Conservation (phyloP, 2,888 invertebrate genomes). For the Andrena dorsata region DNA sequence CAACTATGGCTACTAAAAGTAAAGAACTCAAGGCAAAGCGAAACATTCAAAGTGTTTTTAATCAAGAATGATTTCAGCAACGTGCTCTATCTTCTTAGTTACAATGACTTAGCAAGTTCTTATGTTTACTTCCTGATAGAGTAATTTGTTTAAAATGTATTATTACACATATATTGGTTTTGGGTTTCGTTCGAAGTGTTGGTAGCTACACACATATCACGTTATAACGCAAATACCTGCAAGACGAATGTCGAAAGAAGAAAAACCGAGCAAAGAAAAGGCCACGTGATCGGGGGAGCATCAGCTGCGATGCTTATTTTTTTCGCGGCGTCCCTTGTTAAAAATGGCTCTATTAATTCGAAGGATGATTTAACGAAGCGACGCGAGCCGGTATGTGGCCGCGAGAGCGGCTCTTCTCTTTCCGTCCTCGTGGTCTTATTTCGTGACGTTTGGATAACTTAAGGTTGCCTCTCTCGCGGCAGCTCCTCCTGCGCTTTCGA, state of each 20-base stretch:
- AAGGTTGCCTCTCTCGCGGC: slow-evolving; percentile 56
- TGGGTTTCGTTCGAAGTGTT: too few species aligned
- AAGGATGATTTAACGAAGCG: slow-evolving; percentile 38
- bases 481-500: slow-evolving; percentile 67
- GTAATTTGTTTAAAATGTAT: too few species aligned
- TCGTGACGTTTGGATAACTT: slow-evolving; percentile 57
- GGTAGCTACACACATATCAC: too few species aligned
- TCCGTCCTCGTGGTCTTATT: slow-evolving; percentile 26
- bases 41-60: too few species aligned
- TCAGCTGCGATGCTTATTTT: not conserved
- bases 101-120: too few species aligned
- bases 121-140: too few species aligned
- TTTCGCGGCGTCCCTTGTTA: not conserved
- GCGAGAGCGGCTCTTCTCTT: not conserved
- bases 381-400: not conserved
- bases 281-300: not conserved
- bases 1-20: too few species aligned
- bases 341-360: slow-evolving; percentile 35
- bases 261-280: not conserved
- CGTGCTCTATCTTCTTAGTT: too few species aligned
- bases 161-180: too few species aligned
- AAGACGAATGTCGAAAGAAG: not conserved
- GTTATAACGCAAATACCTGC: too few species aligned
- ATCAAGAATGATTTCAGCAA: too few species aligned
- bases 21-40: too few species aligned